phyloP scores from a whole-genome alignment of 1,140 invertebrate species.

The Steinernema feltiae region DNA sequence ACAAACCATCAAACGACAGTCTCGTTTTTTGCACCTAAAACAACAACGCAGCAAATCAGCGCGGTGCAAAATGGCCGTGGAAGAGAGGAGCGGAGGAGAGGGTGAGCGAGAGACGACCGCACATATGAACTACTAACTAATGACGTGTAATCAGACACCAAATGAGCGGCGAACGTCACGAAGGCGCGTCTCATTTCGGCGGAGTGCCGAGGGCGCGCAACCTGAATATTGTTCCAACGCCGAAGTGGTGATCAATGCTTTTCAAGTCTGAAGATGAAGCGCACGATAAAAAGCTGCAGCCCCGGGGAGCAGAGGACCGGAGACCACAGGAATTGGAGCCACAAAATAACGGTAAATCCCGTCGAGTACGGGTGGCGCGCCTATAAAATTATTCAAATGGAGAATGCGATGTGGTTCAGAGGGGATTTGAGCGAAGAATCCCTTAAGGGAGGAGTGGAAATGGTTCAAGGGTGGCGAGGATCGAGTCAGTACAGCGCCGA shows the following conservation, averaged over 20 bases:
- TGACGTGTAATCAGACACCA: slow-evolving; percentile 10
- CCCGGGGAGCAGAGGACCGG: neutral
- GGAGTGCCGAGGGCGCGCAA: neutral
- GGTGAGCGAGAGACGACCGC: neutral
- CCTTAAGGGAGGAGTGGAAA: neutral
- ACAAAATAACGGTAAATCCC: neutral
- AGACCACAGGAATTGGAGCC: neutral
- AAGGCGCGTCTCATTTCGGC: slow-evolving; percentile 9
- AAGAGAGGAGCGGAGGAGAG: neutral
- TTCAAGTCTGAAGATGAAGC: neutral
- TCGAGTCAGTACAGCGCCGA: too few relatives aligned
- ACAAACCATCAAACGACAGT: neutral
- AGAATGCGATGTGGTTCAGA: neutral
- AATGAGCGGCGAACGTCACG: slow-evolving; percentile 4
- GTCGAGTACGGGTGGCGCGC: neutral
- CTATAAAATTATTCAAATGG: slow-evolving; percentile 12
- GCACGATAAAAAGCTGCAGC: neutral
- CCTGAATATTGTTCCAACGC: neutral
- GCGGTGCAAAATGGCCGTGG: neutral
- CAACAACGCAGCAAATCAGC: neutral
- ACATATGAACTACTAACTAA: slow-evolving; percentile 14
- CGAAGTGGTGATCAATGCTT: neutral
- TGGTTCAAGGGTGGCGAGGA: neutral
- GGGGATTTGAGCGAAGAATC: neutral
- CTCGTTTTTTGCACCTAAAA: neutral